Conservation (phyloP, 2,113 vertebrate species). For the Antechinus flavipes region DNA sequence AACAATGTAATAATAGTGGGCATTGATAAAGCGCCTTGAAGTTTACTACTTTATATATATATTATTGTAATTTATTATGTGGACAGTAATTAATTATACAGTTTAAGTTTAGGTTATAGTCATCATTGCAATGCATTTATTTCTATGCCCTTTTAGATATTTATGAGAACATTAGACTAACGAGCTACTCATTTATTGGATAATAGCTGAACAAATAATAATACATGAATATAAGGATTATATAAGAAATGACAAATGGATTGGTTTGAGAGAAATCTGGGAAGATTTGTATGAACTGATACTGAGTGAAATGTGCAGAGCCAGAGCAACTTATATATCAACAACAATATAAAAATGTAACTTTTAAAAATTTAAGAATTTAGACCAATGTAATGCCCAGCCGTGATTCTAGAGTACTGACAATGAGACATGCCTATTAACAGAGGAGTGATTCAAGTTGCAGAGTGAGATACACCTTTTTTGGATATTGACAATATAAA, state of each 20-base stretch:
- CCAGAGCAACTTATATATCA: neutral
- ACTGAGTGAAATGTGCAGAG: neutral
- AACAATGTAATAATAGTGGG: neutral
- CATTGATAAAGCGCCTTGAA: neutral
- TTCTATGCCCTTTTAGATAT: neutral
- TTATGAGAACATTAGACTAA: neutral
- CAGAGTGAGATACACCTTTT: neutral
- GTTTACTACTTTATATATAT: neutral
- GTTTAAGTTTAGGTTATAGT: neutral
- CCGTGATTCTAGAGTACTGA: neutral
- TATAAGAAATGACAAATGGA: neutral
- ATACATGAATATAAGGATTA: neutral
- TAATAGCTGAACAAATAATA: neutral
- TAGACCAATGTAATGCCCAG: neutral
- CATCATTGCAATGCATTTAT: neutral
- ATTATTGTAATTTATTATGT: neutral
- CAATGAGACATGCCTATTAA: neutral
- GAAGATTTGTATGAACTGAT: neutral
- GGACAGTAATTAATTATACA: neutral
- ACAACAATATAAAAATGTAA: neutral
- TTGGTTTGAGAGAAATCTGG: neutral
- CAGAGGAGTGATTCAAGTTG: neutral
- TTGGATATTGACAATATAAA: neutral
- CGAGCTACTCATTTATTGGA: neutral
- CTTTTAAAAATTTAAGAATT: neutral